Evolutionary conservation across 2,888 invertebrate genomes (phyloP).

Genomic region (Ennomos erosarius): DNA sequence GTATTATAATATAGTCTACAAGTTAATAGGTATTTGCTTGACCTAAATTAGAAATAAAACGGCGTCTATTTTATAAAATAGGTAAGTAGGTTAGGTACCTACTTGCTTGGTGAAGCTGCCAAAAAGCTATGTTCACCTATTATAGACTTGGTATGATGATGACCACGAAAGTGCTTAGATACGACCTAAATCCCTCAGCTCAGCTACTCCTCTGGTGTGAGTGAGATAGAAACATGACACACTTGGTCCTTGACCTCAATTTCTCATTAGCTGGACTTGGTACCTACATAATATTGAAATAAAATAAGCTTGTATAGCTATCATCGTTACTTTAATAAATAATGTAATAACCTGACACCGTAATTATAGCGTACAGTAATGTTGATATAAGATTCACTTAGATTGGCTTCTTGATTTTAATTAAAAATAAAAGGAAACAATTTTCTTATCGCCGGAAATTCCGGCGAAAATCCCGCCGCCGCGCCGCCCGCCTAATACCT

Average conservation of each 20-base stretch:
- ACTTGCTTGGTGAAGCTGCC: no score
- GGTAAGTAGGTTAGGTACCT: constrained; percentile 22
- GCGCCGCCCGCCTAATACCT: constrained; percentile 48
- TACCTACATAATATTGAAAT: no score
- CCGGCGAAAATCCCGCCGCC: constrained; percentile 44
- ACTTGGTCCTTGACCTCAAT: constrained; percentile 63
- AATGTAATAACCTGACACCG: neutral
- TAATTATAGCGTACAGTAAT: neutral
- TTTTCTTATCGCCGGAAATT: constrained; percentile 28
- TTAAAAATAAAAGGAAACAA: neutral
- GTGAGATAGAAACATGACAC: constrained; percentile 51
- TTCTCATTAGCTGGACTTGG: constrained; percentile 20
- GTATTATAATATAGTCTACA: no score
- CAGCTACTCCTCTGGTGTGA: constrained; percentile 47
- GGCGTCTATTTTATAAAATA: constrained; percentile 10
- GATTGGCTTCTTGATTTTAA: neutral
- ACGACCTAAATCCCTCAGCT: constrained; percentile 51
- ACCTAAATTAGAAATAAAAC: constrained; percentile 3
- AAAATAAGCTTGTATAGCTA: neutral
- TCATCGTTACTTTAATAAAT: neutral
- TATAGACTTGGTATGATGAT: constrained; percentile 24
- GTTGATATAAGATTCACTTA: no score
- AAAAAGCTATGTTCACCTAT: constrained; percentile 44
- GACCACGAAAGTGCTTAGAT: no score
- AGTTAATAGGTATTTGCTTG: neutral